phyloP scores from a whole-genome alignment of 2,113 vertebrate genomes.

The Todiramphus chloris region DNA sequence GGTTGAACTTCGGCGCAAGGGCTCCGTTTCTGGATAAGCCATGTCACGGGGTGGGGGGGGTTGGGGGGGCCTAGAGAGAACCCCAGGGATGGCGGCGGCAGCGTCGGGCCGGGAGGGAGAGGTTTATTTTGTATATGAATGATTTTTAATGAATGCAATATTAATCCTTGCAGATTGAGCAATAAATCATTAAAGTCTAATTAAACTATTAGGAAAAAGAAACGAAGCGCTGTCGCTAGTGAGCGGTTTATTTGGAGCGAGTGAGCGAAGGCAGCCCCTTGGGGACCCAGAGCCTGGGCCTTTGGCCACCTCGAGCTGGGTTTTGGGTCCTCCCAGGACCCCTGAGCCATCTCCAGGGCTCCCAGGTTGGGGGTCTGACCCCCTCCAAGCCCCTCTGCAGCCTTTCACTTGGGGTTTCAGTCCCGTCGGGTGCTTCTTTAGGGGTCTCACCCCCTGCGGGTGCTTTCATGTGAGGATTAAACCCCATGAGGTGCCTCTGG shows the following conservation, averaged over 20 bases:
- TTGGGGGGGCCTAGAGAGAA: not conserved
- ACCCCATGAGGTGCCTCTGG: not conserved
- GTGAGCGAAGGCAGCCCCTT: rapidly evolving
- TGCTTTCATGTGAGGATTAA: not conserved
- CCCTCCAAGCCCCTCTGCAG: rapidly evolving
- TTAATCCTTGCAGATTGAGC: conserved; percentile 85
- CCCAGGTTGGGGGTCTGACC: not conserved
- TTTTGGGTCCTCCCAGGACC: rapidly evolving
- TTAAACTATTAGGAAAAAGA: conserved; percentile 71
- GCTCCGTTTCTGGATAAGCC: conserved; percentile 73
- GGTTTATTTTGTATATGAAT: conserved; percentile 83
- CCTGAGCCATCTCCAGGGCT: rapidly evolving
- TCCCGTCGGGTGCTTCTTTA: no score
- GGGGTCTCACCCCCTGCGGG: rapidly evolving
- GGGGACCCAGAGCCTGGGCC: not conserved
- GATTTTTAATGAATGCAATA: conserved; percentile 87
- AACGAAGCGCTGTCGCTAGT: not conserved
- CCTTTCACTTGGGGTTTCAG: not conserved
- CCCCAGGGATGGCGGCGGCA: conserved; percentile 41
- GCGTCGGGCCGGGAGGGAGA: conserved; percentile 65
- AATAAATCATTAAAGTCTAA: conserved; percentile 83
- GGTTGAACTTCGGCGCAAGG: conserved; percentile 43
- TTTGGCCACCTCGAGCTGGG: not conserved
- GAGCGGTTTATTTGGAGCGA: not conserved
- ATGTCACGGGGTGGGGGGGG: not conserved